Evolutionary conservation across 2,888 invertebrate genomes (phyloP), one percentile per base, ranked within the genome.

Genomic region (Lochmaea capreae): DNA sequence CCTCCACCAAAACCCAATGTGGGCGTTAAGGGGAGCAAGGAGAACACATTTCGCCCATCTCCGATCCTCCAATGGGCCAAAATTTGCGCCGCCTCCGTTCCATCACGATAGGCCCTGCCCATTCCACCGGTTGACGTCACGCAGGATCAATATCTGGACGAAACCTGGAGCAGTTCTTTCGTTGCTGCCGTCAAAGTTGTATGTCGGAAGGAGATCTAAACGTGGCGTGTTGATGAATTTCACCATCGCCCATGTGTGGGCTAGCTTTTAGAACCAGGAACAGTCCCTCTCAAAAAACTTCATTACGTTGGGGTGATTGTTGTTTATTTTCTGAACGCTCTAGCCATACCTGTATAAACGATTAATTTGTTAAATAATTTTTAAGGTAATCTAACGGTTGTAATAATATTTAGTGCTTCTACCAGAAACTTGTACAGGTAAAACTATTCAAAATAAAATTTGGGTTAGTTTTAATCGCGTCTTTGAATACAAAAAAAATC

Each of bases 271-370:
- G 93, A 90, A 96, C 96, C 89, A 94, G 96, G 90, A 97, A 97
- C 91, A 96, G 95, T 91, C 97, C 97, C 92, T 96, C 96, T 90
- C 96, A 96, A 91, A 96, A 96, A 92, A 97, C 97, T 89, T 96
- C 96, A 89, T 93, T 97, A 87, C 94, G 97, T 90, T 97, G 97
- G 97, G 96, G 96, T 89, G 97, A 97, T 91, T 95, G 95, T 90
- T 97, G 96, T 89, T 74, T 76, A 52, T 46, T 39, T 39, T 39
- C 49, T 46, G 26, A 71, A 65, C 61, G 26, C 49, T 69, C 49
- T 72, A 70, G 59, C 57, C 63, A 86, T 84, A 59, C 12, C 54
- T 54, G 61, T 67, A 73, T 76, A 66, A 71, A 74, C 61, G 63
- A 74, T 71, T 57, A 42, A 43, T 69, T 70, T 74, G 68, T 72